These are phyloP conservation scores for Hydrolagus colliei DNA, from an alignment of 2,797 vertebrate genomes.

Conservation along the genomic window DNA sequence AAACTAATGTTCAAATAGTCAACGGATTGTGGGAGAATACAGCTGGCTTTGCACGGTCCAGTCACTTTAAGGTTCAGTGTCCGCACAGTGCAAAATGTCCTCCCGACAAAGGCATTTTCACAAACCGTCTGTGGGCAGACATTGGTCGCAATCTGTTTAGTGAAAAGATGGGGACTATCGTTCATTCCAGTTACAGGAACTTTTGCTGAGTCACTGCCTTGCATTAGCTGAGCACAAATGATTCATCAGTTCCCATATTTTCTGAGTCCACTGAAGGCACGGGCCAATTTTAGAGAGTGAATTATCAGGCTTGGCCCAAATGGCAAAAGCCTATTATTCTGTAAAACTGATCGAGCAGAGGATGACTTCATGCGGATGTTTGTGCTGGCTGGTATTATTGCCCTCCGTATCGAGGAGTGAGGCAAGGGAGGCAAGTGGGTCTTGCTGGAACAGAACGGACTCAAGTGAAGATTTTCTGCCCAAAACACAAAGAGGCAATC, in stretches of 20 bases:
- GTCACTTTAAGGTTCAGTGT: background rate
- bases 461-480: too few relatives aligned
- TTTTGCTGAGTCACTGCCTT: background rate
- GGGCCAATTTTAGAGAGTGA: conserved; percentile 2
- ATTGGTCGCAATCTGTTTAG: background rate
- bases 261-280: background rate
- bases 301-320: background rate
- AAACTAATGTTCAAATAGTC: too few relatives aligned
- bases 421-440: too few relatives aligned
- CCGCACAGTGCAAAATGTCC: background rate
- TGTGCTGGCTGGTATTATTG: background rate
- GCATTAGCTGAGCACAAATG: background rate
- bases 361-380: background rate
- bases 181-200: conserved; percentile 4
- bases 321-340: background rate
- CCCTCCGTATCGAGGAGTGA: too few relatives aligned
- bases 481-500: too few relatives aligned
- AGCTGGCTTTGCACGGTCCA: too few relatives aligned
- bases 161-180: background rate
- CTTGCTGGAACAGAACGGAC: too few relatives aligned
- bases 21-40: too few relatives aligned
- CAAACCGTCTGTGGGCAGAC: background rate
- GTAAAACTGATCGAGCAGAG: background rate
- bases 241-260: background rate
- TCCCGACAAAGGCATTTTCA: background rate